Conservation (phyloP, 2,888 invertebrate genomes). For the Cataglyphis rosenhaueri region DNA sequence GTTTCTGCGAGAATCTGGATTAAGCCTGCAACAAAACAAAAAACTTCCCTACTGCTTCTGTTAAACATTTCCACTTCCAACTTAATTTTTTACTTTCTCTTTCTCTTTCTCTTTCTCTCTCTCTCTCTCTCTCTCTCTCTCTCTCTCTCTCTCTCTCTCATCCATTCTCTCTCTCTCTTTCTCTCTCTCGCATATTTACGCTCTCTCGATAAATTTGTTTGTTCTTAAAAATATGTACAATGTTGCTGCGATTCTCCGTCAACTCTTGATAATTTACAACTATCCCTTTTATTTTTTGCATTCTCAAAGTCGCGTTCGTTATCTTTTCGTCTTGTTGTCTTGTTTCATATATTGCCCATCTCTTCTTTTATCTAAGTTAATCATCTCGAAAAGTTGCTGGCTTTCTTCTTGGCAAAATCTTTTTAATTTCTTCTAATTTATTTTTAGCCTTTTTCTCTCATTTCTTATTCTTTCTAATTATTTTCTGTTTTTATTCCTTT, state of each 20-base stretch:
- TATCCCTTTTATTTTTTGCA: conserved; percentile 37
- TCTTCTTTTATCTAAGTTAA: conserved; percentile 22
- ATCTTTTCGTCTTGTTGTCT: conserved; percentile 32
- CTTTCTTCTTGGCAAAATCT: conserved; percentile 9
- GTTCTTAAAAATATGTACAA: conserved; percentile 81
- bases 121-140: conserved; percentile 10
- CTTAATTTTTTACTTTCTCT: neutral
- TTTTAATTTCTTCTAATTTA: neutral
- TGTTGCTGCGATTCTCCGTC: conserved; percentile 72
- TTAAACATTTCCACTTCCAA: conserved; percentile 23
- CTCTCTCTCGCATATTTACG: neutral
- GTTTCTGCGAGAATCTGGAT: conserved; percentile 22
- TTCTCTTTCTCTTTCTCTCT: conserved; percentile 8
- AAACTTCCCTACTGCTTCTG: neutral
- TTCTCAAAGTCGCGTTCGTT: conserved; percentile 45
- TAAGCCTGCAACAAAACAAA: conserved; percentile 33
- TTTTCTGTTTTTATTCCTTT: neutral
- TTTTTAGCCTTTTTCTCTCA: neutral
- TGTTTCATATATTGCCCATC: neutral
- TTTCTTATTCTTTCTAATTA: neutral
- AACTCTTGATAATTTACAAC: conserved; percentile 80
- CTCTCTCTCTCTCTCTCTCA: conserved; percentile 19
- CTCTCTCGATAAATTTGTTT: conserved; percentile 67
- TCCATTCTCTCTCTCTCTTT: conserved; percentile 2
- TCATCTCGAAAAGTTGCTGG: conserved; percentile 3